Conservation (phyloP, 2,888 invertebrate genomes). For the Caenorhabditis sp. region DNA sequence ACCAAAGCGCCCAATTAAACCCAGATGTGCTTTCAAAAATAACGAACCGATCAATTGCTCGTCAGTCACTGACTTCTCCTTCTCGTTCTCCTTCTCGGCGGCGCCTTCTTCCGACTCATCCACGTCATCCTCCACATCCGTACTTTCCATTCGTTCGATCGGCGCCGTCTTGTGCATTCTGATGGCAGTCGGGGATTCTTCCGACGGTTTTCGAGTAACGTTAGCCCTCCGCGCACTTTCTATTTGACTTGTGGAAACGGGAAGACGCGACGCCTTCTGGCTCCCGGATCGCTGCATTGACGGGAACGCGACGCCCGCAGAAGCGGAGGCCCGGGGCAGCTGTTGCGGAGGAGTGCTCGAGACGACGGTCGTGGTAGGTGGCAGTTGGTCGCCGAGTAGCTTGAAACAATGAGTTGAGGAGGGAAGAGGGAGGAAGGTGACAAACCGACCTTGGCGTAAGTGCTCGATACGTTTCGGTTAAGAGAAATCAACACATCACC, state of each 20-base stretch:
- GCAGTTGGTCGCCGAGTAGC: slow-evolving; percentile 71
- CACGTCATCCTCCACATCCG: slow-evolving; percentile 25
- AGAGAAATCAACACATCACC: slow-evolving; percentile 71
- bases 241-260: slow-evolving; percentile 60
- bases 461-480: slow-evolving; percentile 76
- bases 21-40: slow-evolving; percentile 29
- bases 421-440: neutral
- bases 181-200: slow-evolving; percentile 40
- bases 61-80: slow-evolving; percentile 9
- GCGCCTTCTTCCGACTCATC: slow-evolving; percentile 4
- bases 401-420: slow-evolving; percentile 35
- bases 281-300: slow-evolving; percentile 59
- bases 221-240: slow-evolving; percentile 38
- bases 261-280: slow-evolving; percentile 50
- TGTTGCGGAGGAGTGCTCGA: slow-evolving; percentile 47
- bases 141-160: slow-evolving; percentile 39
- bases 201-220: slow-evolving; percentile 14
- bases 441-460: slow-evolving; percentile 72
- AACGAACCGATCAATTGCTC: slow-evolving; percentile 46
- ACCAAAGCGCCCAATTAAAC: slow-evolving; percentile 17
- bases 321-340: slow-evolving; percentile 50
- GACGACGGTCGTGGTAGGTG: slow-evolving; percentile 63
- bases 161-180: slow-evolving; percentile 48
- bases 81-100: slow-evolving; percentile 43
- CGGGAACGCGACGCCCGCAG: slow-evolving; percentile 70